Evolutionary conservation across 2,797 vertebrate genomes (phyloP), one percentile per base, ranked within the genome.

Genomic region (Phoeniculus purpureus): DNA sequence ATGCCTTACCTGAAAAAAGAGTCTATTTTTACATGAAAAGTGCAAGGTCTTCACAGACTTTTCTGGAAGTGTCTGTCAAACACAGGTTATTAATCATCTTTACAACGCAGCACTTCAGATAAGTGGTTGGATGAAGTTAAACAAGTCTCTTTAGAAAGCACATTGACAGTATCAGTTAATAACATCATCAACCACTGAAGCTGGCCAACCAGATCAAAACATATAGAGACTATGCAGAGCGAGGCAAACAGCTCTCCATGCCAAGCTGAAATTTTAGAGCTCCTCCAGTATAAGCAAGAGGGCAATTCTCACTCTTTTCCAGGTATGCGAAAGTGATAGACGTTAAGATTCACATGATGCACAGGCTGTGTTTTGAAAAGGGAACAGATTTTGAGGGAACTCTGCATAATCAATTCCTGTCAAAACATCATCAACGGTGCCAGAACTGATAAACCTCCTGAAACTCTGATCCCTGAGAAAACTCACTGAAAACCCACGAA

Each of bases 51-150:
- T 72, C 47, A 67, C 21, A 52, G 70, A 26, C 56, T 83, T 94
- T 87, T 92, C 68, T 85, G 71, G 66, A 62, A 89, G 62, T 60
- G 74, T 31, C 62, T 87, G 75, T 93, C 89, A 90, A 40, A 26
- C 73, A 26, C 0, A 3, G 27, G 54, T 79, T 65, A 67, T 83
- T 87, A 77, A 87, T 91, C 54, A 62, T 29, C 68, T 50, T 87
- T 52, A 31, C 50, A 89, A 82, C 74, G 29, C 26, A 67, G 20
- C 27, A n/a, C 25, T 83, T 12, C 78, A 81, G 23, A 14, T 45
- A 78, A 81, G 8, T 47, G 45, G 31, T 88, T 60, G 34, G n/a
- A 65, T 54, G 37, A 77, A 79, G 61, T 40, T 72, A 40, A 84
- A 74, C 32, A 70, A 81, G 45, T 47, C 59, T 19, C 58, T 87